Base-by-base conservation (phyloP, 1,140 invertebrate species). In the Aphis gossypii region DNA sequence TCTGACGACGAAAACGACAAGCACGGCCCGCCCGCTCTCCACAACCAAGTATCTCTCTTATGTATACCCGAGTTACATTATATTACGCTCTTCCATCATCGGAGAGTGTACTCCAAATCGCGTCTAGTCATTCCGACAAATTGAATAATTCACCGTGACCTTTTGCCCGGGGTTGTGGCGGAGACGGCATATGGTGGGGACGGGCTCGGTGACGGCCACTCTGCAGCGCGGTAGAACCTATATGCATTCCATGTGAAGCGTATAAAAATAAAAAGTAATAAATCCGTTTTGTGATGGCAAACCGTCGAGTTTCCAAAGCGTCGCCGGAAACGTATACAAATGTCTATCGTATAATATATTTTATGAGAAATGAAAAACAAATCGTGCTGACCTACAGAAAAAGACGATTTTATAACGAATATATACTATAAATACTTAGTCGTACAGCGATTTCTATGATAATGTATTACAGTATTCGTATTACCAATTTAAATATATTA, bases 51-150 rank as follows among this genome's bases (percentile, higher is more conserved):
- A n/a, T n/a, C 2, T 1, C 60, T 68, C 30, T n/a, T 68, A n/a
- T 88, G 4, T 44, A 23, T 87, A 46, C 9, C 60, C 41, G 48
- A 8, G 87, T 89, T 54, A 30, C 87, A n/a, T 51, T 46, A 89
- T 48, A 89, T 48, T 76, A n/a, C 30, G 60, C 60, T 76, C 30
- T n/a, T 76, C 60, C 60, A n/a, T 76, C 60, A 76, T 76, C 60
- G 60, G 11, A 51, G 14, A 88, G 25, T 35, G 46, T 84, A 86
- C 44, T 41, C 46, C 44, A 46, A 89, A 89, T 54, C 44, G 8
- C 46, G 87, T 54, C 87, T 89, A 89, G 44, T 89, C 44, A 89
- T 89, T 89, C 87, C n/a, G 44, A 51, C n/a, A 89, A 89, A 89
- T 89, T 89, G 87, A 89, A 89, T 89, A 89, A 89, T 89, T n/a